Percentiles rank a stretch among this genome's conserved stretches.
Evolutionary conservation across 2,797 vertebrate genomes (phyloP).

Genomic region (Iguana delicatissima): DNA sequence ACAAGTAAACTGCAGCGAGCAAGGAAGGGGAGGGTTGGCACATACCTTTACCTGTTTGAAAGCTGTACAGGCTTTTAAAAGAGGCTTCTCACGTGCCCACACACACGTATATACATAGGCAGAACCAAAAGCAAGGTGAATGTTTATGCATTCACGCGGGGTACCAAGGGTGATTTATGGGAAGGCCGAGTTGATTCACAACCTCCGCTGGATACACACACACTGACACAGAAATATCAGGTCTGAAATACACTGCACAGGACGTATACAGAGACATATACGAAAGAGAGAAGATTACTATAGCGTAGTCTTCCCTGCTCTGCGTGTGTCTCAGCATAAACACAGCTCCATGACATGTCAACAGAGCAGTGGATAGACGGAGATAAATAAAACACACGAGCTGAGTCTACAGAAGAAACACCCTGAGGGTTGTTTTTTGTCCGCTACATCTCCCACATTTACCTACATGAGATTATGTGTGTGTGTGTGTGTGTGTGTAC

Average conservation of each 20-base stretch:
- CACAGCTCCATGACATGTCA: not conserved
- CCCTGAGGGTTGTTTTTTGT: not conserved
- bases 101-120: not conserved
- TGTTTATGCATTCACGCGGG: constrained; percentile 10
- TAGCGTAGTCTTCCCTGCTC: not conserved
- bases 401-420: not conserved
- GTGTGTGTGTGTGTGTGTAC: not conserved
- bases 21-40: constrained; percentile 2
- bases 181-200: constrained; percentile 9
- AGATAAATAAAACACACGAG: too few species aligned
- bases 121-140: not conserved
- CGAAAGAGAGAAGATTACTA: not conserved
- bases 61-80: not conserved
- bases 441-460: not conserved
- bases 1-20: constrained; percentile 39
- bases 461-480: not conserved
- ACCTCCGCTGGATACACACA: not conserved
- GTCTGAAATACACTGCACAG: not conserved
- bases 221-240: not conserved
- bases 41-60: constrained; percentile 27
- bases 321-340: not conserved
- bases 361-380: not conserved
- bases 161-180: constrained; percentile 1
- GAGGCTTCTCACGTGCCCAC: not conserved
- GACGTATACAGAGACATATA: not conserved